Evolutionary conservation across 2,888 invertebrate genomes (phyloP).

Genomic region (Agriotes lineatus): DNA sequence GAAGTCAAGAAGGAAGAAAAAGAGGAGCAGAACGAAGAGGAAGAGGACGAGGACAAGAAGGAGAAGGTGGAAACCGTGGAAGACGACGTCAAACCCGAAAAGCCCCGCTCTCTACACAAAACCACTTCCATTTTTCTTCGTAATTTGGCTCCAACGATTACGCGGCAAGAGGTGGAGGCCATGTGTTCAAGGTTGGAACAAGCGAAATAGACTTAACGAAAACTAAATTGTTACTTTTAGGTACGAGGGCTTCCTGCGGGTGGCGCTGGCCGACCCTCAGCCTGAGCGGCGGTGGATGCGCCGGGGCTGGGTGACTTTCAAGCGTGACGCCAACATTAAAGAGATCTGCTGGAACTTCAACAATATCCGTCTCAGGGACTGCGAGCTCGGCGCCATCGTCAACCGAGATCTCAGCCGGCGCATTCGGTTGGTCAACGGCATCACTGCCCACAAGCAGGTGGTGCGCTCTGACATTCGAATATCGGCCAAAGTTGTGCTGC

Average conservation of each 20-base stretch:
- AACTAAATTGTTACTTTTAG: conserved; percentile 66
- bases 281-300: conserved; percentile 97
- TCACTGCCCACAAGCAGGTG: conserved; percentile 89
- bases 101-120: conserved; percentile 86
- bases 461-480: conserved; percentile 92
- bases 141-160: conserved; percentile 95
- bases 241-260: conserved; percentile 93
- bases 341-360: conserved; percentile 99
- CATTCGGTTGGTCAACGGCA: conserved; percentile 91
- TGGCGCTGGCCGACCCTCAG: conserved; percentile 96
- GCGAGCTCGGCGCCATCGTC: conserved; percentile 94
- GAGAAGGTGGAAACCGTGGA: conserved; percentile 65
- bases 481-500: conserved; percentile 91
- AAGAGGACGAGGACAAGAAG: conserved; percentile 66
- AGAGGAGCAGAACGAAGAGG: conserved; percentile 59
- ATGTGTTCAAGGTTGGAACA: conserved; percentile 51
- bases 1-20: conserved; percentile 59
- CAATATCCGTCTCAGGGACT: conserved; percentile 91
- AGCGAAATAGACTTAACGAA: too few species aligned
- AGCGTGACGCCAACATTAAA: conserved; percentile 96
- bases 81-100: conserved; percentile 66
- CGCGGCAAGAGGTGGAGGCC: conserved; percentile 81
- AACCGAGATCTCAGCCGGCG: conserved; percentile 96
- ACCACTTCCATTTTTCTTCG: conserved; percentile 97
- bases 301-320: conserved; percentile 98